phyloP scores from a whole-genome alignment of 1,140 invertebrate species.

The Panagrolaimus sp. region DNA sequence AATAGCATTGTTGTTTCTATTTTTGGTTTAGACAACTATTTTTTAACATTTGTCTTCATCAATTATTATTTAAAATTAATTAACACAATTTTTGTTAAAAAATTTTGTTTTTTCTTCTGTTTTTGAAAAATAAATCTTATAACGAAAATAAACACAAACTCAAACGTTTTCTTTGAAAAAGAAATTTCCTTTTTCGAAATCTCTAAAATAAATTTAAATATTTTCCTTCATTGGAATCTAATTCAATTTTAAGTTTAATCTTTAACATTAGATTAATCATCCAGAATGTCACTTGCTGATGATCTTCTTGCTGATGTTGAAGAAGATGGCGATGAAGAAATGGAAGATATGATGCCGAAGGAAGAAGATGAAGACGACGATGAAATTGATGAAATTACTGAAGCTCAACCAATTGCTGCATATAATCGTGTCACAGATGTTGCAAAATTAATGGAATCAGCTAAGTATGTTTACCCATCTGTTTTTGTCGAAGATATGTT shows the following conservation, averaged over 20 bases:
- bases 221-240: too few relatives aligned
- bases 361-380: constrained; percentile 55
- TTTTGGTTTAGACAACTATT: too few relatives aligned
- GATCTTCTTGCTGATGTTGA: constrained; percentile 58
- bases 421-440: constrained; percentile 47
- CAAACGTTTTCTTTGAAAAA: neutral
- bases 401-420: constrained; percentile 31
- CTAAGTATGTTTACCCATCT: constrained; percentile 29
- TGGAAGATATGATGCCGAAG: constrained; percentile 38
- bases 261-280: too few relatives aligned
- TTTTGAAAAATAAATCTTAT: neutral
- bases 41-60: too few relatives aligned
- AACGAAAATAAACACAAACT: neutral
- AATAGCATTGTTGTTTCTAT: too few relatives aligned
- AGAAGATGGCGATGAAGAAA: constrained; percentile 51
- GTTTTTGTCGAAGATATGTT: too few relatives aligned
- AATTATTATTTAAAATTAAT: neutral
- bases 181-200: neutral
- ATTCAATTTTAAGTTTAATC: too few relatives aligned
- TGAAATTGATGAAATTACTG: constrained; percentile 46
- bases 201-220: too few relatives aligned
- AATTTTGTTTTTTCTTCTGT: neutral
- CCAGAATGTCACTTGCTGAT: constrained; percentile 57
- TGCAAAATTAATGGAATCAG: constrained; percentile 46
- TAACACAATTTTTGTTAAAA: neutral